Evolutionary conservation across 2,113 vertebrate species (phyloP).

Genomic region (Pseudolaguvia tuberculata): DNA sequence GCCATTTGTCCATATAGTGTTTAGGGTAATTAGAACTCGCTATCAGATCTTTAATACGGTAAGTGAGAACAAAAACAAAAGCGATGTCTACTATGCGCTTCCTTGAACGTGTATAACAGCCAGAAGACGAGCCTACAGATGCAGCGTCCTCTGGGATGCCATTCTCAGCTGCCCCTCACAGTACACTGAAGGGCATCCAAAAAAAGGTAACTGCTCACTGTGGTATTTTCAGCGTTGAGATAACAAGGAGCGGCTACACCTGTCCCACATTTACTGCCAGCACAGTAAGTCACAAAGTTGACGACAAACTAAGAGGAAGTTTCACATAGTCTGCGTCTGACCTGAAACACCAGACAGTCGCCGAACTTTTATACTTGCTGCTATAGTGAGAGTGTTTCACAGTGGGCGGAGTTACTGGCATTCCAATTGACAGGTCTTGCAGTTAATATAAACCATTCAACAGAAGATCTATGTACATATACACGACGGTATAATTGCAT

Average conservation of each 20-base stretch:
- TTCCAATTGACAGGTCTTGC: no score
- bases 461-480: no score
- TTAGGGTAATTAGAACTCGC: no score
- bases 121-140: slow-evolving; percentile 14
- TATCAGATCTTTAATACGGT: no score
- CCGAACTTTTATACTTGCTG: no score
- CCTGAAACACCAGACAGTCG: background rate
- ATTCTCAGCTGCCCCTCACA: slow-evolving; percentile 29
- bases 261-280: slow-evolving; percentile 28
- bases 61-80: no score
- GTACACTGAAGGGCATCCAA: slow-evolving; percentile 43
- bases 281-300: background rate
- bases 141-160: slow-evolving; percentile 25
- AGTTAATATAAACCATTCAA: no score
- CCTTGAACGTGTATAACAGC: slow-evolving; percentile 47
- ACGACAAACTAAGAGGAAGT: background rate
- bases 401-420: no score
- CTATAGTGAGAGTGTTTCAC: no score
- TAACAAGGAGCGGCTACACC: slow-evolving; percentile 37
- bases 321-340: background rate
- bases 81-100: no score
- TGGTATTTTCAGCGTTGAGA: slow-evolving; percentile 10
- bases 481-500: no score
- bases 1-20: no score
- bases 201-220: slow-evolving; percentile 29